These are phyloP conservation scores for Scarus forsteni DNA, from an alignment of 2,797 vertebrate species.

Conservation along the genomic window DNA sequence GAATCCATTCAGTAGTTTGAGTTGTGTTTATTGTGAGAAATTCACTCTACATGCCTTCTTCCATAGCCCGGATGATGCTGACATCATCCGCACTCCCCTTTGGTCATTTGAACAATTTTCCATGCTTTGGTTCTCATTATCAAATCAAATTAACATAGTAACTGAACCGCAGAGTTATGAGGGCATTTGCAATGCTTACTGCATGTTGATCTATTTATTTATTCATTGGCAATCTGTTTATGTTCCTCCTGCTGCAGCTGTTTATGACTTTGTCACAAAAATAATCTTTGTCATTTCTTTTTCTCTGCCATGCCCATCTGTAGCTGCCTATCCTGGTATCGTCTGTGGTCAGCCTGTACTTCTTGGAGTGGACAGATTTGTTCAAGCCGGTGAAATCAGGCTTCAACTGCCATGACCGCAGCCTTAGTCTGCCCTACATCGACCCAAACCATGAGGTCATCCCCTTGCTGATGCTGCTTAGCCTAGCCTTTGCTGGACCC, in stretches of 20 bases:
- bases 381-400: constrained; percentile 96
- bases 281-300: not conserved
- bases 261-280: constrained; percentile 16
- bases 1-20: not conserved
- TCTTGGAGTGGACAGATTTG: constrained; percentile 96
- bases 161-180: constrained; percentile 48
- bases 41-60: constrained; percentile 36
- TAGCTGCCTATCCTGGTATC: constrained; percentile 97
- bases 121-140: constrained; percentile 38
- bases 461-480: constrained; percentile 95
- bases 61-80: constrained; percentile 13
- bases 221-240: constrained; percentile 40
- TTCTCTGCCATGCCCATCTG: constrained; percentile 15
- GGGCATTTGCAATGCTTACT: constrained; percentile 38
- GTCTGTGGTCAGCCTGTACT: constrained; percentile 95
- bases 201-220: constrained; percentile 44
- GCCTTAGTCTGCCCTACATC: constrained; percentile 95
- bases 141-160: constrained; percentile 57
- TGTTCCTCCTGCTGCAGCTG: constrained; percentile 18
- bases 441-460: constrained; percentile 95
- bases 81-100: not conserved
- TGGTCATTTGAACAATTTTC: constrained; percentile 39
- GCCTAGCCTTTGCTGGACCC: constrained; percentile 94
- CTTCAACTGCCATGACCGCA: constrained; percentile 96
- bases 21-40: constrained; percentile 10